Evolutionary conservation across 2,797 vertebrate genomes (phyloP).

Genomic region (Phoeniculus purpureus): DNA sequence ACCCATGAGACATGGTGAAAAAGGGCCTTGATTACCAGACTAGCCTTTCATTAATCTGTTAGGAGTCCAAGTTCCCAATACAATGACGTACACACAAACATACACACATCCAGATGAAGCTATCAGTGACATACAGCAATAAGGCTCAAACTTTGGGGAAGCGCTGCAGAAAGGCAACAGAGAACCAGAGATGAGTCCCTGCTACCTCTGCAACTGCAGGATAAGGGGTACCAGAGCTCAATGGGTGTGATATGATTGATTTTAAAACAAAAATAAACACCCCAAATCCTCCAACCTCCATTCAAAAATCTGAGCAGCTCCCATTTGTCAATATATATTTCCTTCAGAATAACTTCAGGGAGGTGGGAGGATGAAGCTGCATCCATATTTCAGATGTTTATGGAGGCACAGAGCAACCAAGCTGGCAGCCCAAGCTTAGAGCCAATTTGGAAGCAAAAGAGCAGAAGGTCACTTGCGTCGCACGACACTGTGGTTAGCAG

Average conservation of each 20-base stretch:
- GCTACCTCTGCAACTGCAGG: neutral
- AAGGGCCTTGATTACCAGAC: neutral
- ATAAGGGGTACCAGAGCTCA: neutral
- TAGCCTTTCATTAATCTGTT: neutral
- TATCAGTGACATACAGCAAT: neutral
- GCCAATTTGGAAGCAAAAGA: neutral
- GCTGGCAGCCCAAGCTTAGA: constrained; percentile 8
- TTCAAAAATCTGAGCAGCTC: neutral
- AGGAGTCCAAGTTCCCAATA: neutral
- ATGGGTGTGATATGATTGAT: neutral
- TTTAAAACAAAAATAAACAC: neutral
- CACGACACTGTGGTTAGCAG: neutral
- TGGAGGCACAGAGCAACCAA: neutral
- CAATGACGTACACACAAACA: neutral
- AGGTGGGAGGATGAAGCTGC: neutral
- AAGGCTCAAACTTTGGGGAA: neutral
- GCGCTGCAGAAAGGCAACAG: neutral
- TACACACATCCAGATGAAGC: neutral
- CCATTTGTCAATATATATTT: neutral
- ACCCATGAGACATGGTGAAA: neutral
- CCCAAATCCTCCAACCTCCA: neutral
- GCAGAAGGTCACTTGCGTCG: neutral
- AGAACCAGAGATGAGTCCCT: neutral
- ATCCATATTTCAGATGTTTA: neutral
- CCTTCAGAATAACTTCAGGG: neutral